Base-by-base conservation (phyloP, 2,888 invertebrate species). In the Agriotes lineatus region DNA sequence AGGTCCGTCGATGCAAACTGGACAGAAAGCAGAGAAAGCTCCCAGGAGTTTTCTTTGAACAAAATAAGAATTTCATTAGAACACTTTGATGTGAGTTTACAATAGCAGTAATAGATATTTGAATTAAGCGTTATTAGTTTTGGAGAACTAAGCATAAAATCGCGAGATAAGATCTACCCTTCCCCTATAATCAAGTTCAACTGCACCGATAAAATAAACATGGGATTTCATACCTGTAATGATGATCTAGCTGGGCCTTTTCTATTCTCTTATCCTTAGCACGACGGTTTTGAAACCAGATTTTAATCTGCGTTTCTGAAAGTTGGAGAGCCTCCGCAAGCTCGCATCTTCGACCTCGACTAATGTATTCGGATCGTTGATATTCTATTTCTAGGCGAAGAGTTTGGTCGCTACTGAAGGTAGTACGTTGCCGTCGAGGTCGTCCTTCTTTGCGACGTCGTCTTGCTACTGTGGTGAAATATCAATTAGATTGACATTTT, bases 241-340 rank as follows among this genome's bases (percentile, higher is more conserved):
- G 96, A 80, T 96, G 96, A 85, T 97, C 97, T 71, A 96, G 88
- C 76, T 96, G 96, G 0, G 97, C 97, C 81, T 97, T 97, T 82
- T 97, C 97, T 74, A 97, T 96, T 72, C 97, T 87, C 85, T 97
- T 97, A 83, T 97, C 97, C 85, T 97, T 97, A 19, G 97, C 97
- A 75, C 97, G 88, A 72, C 97, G 88, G 84, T 97, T 97, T 85
- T 97, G 97, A 84, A 97, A 97, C 94, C 94, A 94, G 68, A 95
- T 95, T 84, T 95, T 95, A 75, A 95, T 94, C 85, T 95, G 89
- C 0, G 94, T 94, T 82, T 95, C 95, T 0, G 92, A 91, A 18
- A 91, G 85, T 52, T 85, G 83, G 44, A 95, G 83, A 2, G 89
- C 84, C 79, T 91, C 90, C 0, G 95, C 94, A 71, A 95, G 83